Base-by-base conservation (phyloP, 1,140 invertebrate genomes). In the Calosoma granatense region DNA sequence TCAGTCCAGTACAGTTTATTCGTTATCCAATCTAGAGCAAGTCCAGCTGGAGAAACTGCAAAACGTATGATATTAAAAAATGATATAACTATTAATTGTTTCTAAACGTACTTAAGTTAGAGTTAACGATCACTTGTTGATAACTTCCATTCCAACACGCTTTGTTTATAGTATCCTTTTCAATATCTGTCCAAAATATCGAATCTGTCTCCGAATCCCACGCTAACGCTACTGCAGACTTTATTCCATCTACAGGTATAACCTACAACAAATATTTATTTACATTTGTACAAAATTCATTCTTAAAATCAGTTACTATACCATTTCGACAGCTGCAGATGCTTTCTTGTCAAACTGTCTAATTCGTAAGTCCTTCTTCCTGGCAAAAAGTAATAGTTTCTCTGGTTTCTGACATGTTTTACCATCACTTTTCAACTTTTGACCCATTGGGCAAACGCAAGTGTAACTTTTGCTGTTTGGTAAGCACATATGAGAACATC, bases 1-100 rank as follows among this genome's bases (percentile, higher is more conserved):
- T 94, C 92, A 0, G 89, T 91, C 90, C 91, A 94, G 66, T 94
- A 96, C 0, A 94, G 65, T 70, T 94, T 93, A 17, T 85, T 78
- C 0, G 86, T 89, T 2, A 92, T 74, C 90, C 90, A 94, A 67
- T 94, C 92, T 22, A 90, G 79, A 1, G 90, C 89, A 39, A 94
- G 65, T 1, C 86, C 86, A 41, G 85, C 84, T 1, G 88, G 87
- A 12, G 81, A 82, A 61, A 81, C 83, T 83, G 59, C 14, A 56
- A 26, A n/a, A 56, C 63, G 62, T 53, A 22, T 47, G 56, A 43
- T 17, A n/a, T n/a, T n/a, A 21, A 52, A 52, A 2, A 52, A 15
- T 54, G 52, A 56, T 26, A 60, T 36, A 54, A 47, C 20, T 53
- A 54, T 30, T 36, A 11, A 30, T 30, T n/a, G 20, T 14, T 53